phyloP scores from a whole-genome alignment of 2,113 vertebrate species.

The Macquaria ambigua region DNA sequence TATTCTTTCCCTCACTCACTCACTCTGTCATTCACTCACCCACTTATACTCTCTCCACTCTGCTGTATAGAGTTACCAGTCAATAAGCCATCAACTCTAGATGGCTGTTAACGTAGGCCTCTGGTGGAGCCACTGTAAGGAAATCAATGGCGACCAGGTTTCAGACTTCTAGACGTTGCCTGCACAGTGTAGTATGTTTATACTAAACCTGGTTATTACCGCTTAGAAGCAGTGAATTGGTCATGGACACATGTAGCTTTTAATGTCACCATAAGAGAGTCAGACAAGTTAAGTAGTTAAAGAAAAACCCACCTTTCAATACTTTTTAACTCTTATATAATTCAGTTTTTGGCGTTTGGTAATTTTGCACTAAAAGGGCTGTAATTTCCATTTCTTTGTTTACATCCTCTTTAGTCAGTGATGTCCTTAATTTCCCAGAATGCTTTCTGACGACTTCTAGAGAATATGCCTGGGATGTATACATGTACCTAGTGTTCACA shows the following conservation, averaged over 20 bases:
- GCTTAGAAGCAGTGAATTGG: neutral
- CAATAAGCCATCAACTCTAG: constrained; percentile 69
- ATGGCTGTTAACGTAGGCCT: constrained; percentile 54
- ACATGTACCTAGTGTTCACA: neutral
- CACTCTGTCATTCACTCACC: constrained; percentile 85
- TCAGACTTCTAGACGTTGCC: constrained; percentile 40
- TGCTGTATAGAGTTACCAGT: constrained; percentile 73
- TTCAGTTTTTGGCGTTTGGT: neutral
- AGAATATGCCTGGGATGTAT: neutral
- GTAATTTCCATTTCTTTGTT: neutral
- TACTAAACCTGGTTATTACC: neutral
- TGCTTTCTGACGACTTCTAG: neutral
- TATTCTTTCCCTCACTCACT: constrained; percentile 72
- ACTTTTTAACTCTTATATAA: neutral
- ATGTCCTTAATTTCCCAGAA: neutral
- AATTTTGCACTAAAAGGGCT: neutral
- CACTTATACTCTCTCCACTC: constrained; percentile 76
- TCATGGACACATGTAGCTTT: neutral
- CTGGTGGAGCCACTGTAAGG: constrained; percentile 61
- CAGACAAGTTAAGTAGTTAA: neutral
- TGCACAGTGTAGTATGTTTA: neutral
- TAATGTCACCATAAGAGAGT: neutral
- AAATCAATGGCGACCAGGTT: constrained; percentile 66
- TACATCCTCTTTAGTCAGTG: neutral
- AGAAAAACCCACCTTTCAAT: constrained; percentile 45